Evolutionary conservation across 2,888 invertebrate species (phyloP).

Genomic region (Pseudococcus viburni): DNA sequence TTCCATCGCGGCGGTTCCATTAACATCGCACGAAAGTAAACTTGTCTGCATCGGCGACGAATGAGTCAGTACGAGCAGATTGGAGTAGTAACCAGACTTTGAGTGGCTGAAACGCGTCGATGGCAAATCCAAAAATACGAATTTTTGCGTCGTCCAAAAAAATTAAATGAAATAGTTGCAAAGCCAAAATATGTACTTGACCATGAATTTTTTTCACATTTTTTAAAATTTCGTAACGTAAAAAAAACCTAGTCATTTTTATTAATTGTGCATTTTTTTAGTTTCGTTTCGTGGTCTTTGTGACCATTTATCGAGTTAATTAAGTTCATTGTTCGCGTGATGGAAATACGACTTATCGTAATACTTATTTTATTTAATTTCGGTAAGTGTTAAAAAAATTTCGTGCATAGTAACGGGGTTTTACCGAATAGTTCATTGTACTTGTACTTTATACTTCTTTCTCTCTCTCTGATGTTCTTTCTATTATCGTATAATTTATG

Average conservation of each 20-base stretch:
- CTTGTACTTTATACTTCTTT: constrained; percentile 9
- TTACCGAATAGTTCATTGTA: constrained; percentile 32
- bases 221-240: background rate
- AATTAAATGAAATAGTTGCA: background rate
- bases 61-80: constrained; percentile 3
- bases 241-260: constrained; percentile 31
- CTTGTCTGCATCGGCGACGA: constrained; percentile 39
- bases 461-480: background rate
- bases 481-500: constrained; percentile 1
- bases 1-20: background rate
- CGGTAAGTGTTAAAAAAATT: constrained; percentile 33
- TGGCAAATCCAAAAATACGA: constrained; percentile 23
- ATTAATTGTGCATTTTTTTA: background rate
- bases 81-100: background rate
- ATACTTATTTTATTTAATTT: constrained; percentile 47
- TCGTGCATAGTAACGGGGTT: background rate
- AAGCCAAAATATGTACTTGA: background rate
- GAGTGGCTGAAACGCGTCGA: background rate
- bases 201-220: background rate
- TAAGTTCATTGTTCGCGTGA: constrained; percentile 48
- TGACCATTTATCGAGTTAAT: constrained; percentile 27
- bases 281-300: background rate
- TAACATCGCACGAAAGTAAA: constrained; percentile 18
- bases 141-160: background rate
- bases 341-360: constrained; percentile 32